Percentiles rank a stretch among this genome's conserved stretches.
phyloP scores from a whole-genome alignment of 2,888 invertebrate species.

The Sympetrum striolatum region DNA sequence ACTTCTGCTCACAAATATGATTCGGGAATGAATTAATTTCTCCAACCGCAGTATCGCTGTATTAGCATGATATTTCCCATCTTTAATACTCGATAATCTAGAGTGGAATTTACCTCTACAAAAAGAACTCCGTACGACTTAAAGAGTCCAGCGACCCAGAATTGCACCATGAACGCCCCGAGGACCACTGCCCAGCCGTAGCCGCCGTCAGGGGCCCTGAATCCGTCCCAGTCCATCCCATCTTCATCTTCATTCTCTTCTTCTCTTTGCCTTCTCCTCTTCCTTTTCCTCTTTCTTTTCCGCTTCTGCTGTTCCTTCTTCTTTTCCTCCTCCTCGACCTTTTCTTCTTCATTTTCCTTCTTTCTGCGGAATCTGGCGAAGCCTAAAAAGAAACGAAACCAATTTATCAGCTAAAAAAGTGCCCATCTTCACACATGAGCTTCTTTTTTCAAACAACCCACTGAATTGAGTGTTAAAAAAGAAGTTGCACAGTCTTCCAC shows the following conservation, averaged over 20 bases:
- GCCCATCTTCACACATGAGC: no score
- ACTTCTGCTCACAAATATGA: no score
- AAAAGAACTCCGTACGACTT: conserved; percentile 53
- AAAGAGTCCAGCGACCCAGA: conserved; percentile 53
- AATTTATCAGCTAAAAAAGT: no score
- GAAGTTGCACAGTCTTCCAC: no score
- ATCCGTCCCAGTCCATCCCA: conserved; percentile 46
- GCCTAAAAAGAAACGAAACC: not conserved
- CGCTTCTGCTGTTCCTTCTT: not conserved
- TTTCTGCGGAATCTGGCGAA: not conserved
- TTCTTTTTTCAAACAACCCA: no score
- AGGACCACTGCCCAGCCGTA: conserved; percentile 55
- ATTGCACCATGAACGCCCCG: conserved; percentile 52
- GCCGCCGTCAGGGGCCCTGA: conserved; percentile 52
- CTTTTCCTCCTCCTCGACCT: conserved; percentile 53
- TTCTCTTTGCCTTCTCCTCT: conserved; percentile 50
- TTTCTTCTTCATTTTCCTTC: not conserved
- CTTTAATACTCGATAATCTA: no score
- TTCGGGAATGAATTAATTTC: not conserved
- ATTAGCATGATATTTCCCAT: not conserved
- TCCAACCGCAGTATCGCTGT: not conserved
- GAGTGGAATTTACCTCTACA: conserved; percentile 46
- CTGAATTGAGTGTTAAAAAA: no score
- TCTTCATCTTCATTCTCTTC: conserved; percentile 46
- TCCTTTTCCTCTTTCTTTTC: conserved; percentile 48